Evolutionary conservation across 1,140 invertebrate species (phyloP).

Genomic region (Reticulitermes speratus): DNA sequence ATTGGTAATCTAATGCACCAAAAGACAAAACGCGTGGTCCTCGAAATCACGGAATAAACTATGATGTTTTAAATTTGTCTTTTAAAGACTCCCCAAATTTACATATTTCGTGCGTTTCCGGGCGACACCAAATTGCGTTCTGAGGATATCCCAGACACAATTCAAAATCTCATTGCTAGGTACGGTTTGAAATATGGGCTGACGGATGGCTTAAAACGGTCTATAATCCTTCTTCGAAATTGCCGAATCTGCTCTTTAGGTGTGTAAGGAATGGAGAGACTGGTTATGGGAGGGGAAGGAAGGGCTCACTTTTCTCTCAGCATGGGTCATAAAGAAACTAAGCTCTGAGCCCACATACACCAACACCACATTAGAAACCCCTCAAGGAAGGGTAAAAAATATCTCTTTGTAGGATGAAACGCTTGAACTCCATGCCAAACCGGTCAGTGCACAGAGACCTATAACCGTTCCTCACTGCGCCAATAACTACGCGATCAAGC

Average conservation of each 20-base stretch:
- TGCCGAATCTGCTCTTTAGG: neutral
- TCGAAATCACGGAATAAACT: too few relatives aligned
- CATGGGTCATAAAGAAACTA: neutral
- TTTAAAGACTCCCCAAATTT: too few relatives aligned
- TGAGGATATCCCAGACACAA: too few relatives aligned
- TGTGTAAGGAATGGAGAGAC: neutral
- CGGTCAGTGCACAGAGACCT: neutral
- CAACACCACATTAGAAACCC: neutral
- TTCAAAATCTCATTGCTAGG: too few relatives aligned
- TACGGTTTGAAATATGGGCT: too few relatives aligned
- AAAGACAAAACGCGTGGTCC: too few relatives aligned
- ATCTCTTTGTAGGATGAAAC: neutral
- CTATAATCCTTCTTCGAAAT: neutral
- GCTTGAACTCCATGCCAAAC: neutral
- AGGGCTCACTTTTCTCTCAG: neutral
- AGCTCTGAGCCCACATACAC: neutral
- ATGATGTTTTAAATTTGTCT: too few relatives aligned
- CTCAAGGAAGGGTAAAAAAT: neutral
- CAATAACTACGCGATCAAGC: conserved; percentile 10
- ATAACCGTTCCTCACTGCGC: neutral
- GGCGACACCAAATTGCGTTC: too few relatives aligned
- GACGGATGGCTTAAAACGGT: neutral
- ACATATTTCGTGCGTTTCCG: too few relatives aligned
- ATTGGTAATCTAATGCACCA: too few relatives aligned
- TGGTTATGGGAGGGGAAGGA: neutral